Evolutionary conservation across 2,888 invertebrate species (phyloP).

Genomic region (Diabrotica balteata): DNA sequence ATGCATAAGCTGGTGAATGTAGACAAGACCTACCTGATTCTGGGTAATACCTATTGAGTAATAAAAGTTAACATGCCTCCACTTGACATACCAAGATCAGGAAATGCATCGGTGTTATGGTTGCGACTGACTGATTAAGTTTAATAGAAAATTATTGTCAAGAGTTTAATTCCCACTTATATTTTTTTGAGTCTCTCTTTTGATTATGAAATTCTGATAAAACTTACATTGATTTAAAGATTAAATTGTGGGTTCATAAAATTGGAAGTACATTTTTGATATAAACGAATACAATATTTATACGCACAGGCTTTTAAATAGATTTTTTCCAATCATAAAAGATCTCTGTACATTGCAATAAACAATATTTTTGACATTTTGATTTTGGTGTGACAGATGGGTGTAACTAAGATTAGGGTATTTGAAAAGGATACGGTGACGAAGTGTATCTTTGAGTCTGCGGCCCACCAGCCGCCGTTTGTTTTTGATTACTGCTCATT

Average conservation of each 20-base stretch:
- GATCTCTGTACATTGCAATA: too few relatives aligned
- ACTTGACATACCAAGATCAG: slow-evolving; percentile 43
- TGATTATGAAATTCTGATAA: too few relatives aligned
- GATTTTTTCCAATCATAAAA: neutral
- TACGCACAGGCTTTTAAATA: neutral
- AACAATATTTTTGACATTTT: slow-evolving; percentile 40
- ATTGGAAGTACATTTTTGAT: neutral
- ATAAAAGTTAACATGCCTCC: slow-evolving; percentile 54
- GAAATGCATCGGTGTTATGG: slow-evolving; percentile 36
- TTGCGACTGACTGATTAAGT: neutral
- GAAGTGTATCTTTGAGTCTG: slow-evolving; percentile 64
- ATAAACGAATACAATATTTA: neutral
- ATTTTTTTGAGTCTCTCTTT: too few relatives aligned
- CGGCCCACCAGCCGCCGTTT: slow-evolving; percentile 68
- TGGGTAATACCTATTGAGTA: slow-evolving; percentile 40
- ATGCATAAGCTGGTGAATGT: slow-evolving; percentile 56
- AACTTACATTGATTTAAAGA: too few relatives aligned
- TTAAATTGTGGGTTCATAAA: too few relatives aligned
- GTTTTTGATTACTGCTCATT: slow-evolving; percentile 73
- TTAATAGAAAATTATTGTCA: slow-evolving; percentile 21
- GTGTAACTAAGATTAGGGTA: slow-evolving; percentile 48
- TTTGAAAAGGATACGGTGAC: slow-evolving; percentile 68
- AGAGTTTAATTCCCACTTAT: neutral
- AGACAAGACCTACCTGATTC: slow-evolving; percentile 30
- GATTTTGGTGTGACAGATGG: slow-evolving; percentile 55